Evolutionary conservation across 2,113 vertebrate species (phyloP).

Genomic region (Mustela lutreola): DNA sequence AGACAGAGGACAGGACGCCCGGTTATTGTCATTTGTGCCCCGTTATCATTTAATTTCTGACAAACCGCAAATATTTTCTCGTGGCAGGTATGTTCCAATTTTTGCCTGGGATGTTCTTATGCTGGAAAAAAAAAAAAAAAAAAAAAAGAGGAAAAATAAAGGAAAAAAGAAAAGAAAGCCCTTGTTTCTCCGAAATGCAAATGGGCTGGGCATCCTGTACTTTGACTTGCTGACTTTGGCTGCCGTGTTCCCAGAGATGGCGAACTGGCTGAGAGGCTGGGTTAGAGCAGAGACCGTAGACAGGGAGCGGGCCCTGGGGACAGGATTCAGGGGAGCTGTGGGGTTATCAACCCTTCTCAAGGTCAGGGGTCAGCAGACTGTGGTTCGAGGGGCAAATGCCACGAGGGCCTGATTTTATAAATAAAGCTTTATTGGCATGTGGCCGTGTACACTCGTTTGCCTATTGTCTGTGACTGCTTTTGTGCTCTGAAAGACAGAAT

Average conservation of each 20-base stretch:
- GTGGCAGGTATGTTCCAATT: neutral
- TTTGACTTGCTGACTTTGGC: neutral
- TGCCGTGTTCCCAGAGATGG: fast-evolving
- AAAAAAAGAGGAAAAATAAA: neutral
- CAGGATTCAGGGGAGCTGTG: fast-evolving
- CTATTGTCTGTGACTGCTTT: neutral
- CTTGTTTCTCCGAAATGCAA: neutral
- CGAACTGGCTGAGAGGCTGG: neutral
- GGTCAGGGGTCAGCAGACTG: neutral
- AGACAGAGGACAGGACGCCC: neutral
- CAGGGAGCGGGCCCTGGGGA: fast-evolving
- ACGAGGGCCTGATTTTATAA: neutral
- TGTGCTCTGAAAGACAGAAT: neutral
- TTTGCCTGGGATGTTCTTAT: neutral
- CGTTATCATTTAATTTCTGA: neutral
- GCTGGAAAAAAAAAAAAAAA: neutral
- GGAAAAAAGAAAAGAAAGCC: neutral
- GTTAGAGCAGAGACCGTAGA: neutral
- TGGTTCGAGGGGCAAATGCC: neutral
- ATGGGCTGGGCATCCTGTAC: neutral
- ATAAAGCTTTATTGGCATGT: neutral
- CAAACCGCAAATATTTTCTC: neutral
- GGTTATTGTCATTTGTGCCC: too few relatives aligned
- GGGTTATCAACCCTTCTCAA: too few relatives aligned
- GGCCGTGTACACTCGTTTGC: fast-evolving